A percentile compares a stretch with the other conserved stretches of the same genome.
Conservation (phyloP, 2,113 vertebrate genomes). For the Balaeniceps rex region DNA sequence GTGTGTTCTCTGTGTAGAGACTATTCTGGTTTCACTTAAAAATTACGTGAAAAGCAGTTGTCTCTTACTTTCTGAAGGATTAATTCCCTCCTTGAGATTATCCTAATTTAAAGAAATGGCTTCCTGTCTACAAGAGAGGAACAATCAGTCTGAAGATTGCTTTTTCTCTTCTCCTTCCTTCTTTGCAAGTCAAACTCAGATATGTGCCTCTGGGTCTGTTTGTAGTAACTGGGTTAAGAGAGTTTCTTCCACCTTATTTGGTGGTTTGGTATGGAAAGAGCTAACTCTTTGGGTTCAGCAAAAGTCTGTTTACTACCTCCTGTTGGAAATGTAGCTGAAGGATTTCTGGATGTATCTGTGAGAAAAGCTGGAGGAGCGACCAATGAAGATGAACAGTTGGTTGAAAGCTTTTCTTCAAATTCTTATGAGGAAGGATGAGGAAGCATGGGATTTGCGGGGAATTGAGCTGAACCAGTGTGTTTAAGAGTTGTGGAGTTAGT, state of each 20-base stretch:
- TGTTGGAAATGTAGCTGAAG: neutral
- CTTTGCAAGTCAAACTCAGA: neutral
- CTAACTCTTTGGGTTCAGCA: neutral
- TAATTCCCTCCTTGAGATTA: neutral
- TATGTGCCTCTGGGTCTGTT: neutral
- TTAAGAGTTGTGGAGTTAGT: neutral
- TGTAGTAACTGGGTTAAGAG: neutral
- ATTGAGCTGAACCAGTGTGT: neutral
- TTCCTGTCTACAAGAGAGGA: neutral
- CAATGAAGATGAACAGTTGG: neutral
- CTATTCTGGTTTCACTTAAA: neutral
- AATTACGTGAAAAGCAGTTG: neutral
- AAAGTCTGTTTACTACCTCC: neutral
- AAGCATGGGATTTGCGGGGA: neutral
- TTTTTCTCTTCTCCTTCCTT: neutral
- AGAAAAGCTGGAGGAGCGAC: neutral
- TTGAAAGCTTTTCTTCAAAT: neutral
- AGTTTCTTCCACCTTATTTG: neutral
- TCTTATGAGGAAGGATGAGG: neutral
- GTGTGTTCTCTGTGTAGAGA: neutral
- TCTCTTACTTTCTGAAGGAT: neutral
- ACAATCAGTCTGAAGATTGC: neutral
- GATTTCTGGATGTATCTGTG: neutral
- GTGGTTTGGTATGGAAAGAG: neutral
- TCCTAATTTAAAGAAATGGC: neutral